These are phyloP conservation scores for Calonectris borealis DNA, from an alignment of 2,113 vertebrate species.

Conservation along the genomic window DNA sequence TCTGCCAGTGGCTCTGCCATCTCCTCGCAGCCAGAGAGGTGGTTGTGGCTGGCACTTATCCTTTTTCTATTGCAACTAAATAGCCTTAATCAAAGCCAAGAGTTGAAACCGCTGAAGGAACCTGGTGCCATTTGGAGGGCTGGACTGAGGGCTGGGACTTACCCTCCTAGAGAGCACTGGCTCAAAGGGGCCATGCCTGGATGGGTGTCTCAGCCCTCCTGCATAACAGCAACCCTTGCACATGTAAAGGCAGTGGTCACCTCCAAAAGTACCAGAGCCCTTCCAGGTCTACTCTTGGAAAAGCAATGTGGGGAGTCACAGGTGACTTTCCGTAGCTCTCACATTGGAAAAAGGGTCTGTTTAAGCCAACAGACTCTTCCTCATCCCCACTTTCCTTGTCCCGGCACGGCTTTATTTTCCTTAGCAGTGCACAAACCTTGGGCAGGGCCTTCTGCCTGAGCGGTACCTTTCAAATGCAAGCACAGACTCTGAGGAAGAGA, in stretches of 20 bases:
- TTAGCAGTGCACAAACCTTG: constrained; percentile 28
- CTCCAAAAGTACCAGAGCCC: constrained; percentile 22
- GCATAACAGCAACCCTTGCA: neutral
- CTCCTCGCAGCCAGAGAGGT: neutral
- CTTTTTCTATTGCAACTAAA: constrained; percentile 62
- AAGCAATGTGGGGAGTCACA: neutral
- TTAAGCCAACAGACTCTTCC: constrained; percentile 9
- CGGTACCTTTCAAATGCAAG: neutral
- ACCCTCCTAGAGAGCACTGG: neutral
- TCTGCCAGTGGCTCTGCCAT: constrained; percentile 11
- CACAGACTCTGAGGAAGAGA: neutral
- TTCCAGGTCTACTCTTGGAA: constrained; percentile 19
- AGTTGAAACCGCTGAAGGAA: constrained; percentile 3
- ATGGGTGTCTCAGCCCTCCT: neutral
- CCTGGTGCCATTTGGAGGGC: constrained; percentile 13
- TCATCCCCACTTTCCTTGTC: neutral
- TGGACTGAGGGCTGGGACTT: neutral
- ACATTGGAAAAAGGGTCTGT: constrained; percentile 7
- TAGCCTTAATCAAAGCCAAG: constrained; percentile 69
- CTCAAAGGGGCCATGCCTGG: neutral
- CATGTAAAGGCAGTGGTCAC: neutral
- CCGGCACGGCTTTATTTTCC: constrained; percentile 1
- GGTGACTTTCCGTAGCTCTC: neutral
- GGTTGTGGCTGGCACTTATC: neutral
- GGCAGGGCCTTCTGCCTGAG: constrained; percentile 13